Conservation (phyloP, 1,140 invertebrate species). For the Parasteatoda tepidariorum region DNA sequence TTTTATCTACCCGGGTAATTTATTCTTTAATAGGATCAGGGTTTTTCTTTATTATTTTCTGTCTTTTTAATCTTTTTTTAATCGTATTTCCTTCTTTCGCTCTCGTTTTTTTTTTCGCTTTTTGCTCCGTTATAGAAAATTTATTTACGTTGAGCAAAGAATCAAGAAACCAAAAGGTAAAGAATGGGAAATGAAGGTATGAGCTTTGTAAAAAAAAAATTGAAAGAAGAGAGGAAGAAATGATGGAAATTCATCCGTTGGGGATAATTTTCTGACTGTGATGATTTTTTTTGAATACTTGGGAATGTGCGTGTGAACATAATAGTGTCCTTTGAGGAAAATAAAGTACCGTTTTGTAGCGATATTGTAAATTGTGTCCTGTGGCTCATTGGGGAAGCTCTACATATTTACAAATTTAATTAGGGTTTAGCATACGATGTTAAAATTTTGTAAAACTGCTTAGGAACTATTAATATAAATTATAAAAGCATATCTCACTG, state of each 20-base stretch:
- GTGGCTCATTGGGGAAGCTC: slow-evolving; percentile 8
- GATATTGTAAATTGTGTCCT: slow-evolving; percentile 46
- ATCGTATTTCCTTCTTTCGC: slow-evolving; percentile 10
- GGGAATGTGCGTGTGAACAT: slow-evolving; percentile 32
- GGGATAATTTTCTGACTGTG: slow-evolving; percentile 36
- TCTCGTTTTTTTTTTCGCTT: not conserved
- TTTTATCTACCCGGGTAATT: slow-evolving; percentile 37
- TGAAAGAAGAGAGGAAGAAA: slow-evolving; percentile 3
- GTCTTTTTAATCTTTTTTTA: slow-evolving; percentile 60
- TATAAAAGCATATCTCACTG: too few species aligned
- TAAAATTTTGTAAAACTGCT: too few species aligned
- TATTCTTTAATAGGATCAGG: slow-evolving; percentile 60
- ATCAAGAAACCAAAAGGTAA: slow-evolving; percentile 59
- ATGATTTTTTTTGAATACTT: not conserved
- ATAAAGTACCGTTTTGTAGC: slow-evolving; percentile 42
- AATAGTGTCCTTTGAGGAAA: slow-evolving; percentile 45
- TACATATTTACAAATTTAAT: slow-evolving; percentile 40
- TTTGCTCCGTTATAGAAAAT: slow-evolving; percentile 11
- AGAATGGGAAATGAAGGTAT: slow-evolving; percentile 7
- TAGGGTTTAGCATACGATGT: too few species aligned
- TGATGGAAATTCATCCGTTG: slow-evolving; percentile 55
- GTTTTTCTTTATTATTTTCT: slow-evolving; percentile 58
- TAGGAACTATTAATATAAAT: too few species aligned
- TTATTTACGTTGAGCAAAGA: slow-evolving; percentile 58
- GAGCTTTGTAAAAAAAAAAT: slow-evolving; percentile 14